Base-by-base conservation (phyloP, 2,113 vertebrate genomes). In the Gymnarchus niloticus region DNA sequence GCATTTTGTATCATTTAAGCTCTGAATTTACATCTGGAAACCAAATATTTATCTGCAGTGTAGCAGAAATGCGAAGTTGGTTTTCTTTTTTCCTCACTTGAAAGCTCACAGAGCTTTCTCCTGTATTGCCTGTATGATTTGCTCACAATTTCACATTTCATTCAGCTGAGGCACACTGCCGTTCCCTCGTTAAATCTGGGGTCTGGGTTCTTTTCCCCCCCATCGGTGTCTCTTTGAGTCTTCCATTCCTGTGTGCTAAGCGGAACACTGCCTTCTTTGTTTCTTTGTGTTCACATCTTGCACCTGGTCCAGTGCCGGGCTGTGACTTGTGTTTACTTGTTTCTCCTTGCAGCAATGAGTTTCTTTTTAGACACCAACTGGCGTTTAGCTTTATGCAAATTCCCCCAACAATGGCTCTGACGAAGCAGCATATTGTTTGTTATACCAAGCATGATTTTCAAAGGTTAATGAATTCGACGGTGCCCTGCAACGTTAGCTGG, bases 371-470 rank as follows among this genome's bases (percentile, higher is more conserved):
- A 69, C 82, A 86, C 44, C 85, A 51, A 86, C 56, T 65, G 85
- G 85, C 85, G 44, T 80, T 86, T 69, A 51, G 78, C 77, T 49
- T 51, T 82, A 82, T 86, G 85, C 77, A 82, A 86, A 86, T 86
- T 41, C 48, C 65, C 46, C 21, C 84, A 85, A 25, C 69, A 56
- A 83, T 33, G 69, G 37, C 84, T 46, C 37, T 44, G 17, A 23
- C 19, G 21, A 76, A 77, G 84, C 25, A 77, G 21, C 84, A 56
- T 76, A 85, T 78, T 85, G 84, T 78, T 85, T 76, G 51, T 77
- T 56, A 56, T 85, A 85, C 33, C 52, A 37, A 85, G 65, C 65
- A 54, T 85, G 84, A 28, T 77, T 76, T 85, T 77, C 49, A 52
- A 77, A 77, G 65, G 65, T 85, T 78, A 85, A 85, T 56, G 51